A percentile compares a stretch with the other conserved stretches of the same genome.
These are phyloP conservation scores for Conomelus anceps DNA, from an alignment of 2,888 invertebrate species.

Conservation along the genomic window DNA sequence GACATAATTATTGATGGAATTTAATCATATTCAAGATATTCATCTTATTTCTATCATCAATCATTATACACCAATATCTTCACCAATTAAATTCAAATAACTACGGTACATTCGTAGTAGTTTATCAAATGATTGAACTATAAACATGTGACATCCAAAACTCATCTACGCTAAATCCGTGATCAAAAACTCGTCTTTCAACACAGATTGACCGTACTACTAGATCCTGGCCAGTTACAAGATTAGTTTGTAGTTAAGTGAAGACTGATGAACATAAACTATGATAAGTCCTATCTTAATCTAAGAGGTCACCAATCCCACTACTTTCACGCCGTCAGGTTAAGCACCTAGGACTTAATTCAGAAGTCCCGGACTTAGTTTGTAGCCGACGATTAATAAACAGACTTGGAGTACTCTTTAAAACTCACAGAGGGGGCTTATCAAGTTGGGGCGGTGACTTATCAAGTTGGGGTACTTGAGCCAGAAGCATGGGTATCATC, in stretches of 20 bases:
- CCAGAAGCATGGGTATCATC: neutral
- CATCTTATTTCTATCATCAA: too few species aligned
- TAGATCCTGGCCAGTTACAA: neutral
- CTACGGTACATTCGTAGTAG: too few species aligned
- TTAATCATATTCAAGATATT: too few species aligned
- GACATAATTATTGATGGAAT: too few species aligned
- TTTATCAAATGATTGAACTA: too few species aligned
- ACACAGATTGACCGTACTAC: neutral
- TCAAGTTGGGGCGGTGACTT: neutral
- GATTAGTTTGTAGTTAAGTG: neutral
- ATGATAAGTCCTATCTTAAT: too few species aligned
- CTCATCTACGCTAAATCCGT: neutral
- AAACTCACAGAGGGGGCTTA: neutral
- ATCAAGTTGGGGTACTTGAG: neutral
- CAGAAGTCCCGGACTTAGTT: neutral
- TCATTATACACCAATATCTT: too few species aligned
- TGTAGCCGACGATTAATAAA: neutral
- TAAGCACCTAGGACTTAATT: neutral
- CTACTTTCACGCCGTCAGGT: too few species aligned
- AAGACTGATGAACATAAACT: neutral
- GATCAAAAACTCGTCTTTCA: neutral
- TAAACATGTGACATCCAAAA: too few species aligned
- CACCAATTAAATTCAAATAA: too few species aligned
- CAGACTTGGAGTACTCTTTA: neutral
- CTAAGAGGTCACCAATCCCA: neutral